These are phyloP conservation scores for Patella depressa DNA, from an alignment of 2,888 invertebrate genomes.

Conservation along the genomic window DNA sequence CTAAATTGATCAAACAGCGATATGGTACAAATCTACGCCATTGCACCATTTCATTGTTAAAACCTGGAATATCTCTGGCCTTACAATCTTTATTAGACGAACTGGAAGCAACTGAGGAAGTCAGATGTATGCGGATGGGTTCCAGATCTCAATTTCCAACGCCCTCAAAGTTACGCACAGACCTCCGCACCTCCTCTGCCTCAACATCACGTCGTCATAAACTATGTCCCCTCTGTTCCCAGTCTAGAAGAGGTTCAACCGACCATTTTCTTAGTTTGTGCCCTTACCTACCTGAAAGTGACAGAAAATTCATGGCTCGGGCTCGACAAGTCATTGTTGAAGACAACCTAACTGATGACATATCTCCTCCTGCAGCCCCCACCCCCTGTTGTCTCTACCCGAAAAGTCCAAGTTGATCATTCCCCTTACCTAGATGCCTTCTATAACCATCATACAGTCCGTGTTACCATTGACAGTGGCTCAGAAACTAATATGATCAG, in stretches of 20 bases:
- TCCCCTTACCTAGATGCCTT: background rate
- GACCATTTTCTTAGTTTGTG: background rate
- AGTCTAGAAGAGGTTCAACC: background rate
- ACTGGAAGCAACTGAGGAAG: too few relatives aligned
- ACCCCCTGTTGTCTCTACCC: background rate
- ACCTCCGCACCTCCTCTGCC: background rate
- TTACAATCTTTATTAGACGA: too few relatives aligned
- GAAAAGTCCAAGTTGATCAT: background rate
- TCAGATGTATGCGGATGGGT: background rate
- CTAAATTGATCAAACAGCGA: too few relatives aligned
- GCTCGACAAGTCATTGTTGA: too few relatives aligned
- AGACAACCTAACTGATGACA: too few relatives aligned
- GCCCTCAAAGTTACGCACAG: background rate
- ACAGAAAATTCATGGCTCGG: background rate
- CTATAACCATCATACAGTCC: background rate
- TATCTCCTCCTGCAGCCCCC: too few relatives aligned
- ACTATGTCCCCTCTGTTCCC: background rate
- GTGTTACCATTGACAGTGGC: background rate
- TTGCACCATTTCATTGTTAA: too few relatives aligned
- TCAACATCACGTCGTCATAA: background rate
- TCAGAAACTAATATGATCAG: slow-evolving; percentile 2
- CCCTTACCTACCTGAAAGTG: background rate
- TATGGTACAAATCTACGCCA: too few relatives aligned
- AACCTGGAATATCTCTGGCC: too few relatives aligned
- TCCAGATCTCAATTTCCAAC: background rate